A percentile compares a stretch with the other conserved stretches of the same genome.
These are phyloP conservation scores for Cynopterus brachyotis DNA, from an alignment of 2,113 vertebrate genomes.

Conservation along the genomic window DNA sequence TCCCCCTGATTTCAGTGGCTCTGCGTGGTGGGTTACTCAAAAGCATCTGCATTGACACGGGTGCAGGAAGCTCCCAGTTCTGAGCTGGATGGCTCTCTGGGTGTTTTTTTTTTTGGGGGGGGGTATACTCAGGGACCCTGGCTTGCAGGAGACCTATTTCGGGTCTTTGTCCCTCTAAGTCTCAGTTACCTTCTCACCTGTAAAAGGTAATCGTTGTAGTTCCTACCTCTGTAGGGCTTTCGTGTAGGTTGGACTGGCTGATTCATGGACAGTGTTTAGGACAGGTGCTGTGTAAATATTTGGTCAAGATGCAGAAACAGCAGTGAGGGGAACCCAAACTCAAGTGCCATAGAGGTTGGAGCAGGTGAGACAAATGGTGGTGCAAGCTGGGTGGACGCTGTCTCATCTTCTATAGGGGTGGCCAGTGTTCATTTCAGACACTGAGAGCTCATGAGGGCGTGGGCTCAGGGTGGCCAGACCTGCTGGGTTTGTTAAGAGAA, in stretches of 20 bases:
- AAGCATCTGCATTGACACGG: fast-evolving
- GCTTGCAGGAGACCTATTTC: neutral
- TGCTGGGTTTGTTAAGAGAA: neutral
- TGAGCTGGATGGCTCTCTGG: neutral
- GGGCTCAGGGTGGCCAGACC: neutral
- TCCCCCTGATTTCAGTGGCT: neutral
- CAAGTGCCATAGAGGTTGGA: neutral
- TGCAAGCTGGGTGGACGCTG: neutral
- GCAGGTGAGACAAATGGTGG: neutral
- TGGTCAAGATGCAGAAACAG: neutral
- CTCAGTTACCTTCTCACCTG: neutral
- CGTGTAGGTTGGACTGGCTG: fast-evolving
- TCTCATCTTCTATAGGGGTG: fast-evolving
- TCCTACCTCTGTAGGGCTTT: neutral
- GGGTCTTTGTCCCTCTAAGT: neutral
- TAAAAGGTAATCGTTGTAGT: neutral
- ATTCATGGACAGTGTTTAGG: neutral
- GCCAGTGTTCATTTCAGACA: neutral
- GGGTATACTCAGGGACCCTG: neutral
- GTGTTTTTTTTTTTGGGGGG: neutral
- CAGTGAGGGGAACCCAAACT: neutral
- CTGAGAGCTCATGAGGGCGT: neutral
- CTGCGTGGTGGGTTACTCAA: neutral
- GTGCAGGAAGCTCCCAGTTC: neutral
- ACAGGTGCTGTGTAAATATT: neutral